Evolutionary conservation across 2,797 vertebrate genomes (phyloP).

Genomic region (Fratercula arctica): DNA sequence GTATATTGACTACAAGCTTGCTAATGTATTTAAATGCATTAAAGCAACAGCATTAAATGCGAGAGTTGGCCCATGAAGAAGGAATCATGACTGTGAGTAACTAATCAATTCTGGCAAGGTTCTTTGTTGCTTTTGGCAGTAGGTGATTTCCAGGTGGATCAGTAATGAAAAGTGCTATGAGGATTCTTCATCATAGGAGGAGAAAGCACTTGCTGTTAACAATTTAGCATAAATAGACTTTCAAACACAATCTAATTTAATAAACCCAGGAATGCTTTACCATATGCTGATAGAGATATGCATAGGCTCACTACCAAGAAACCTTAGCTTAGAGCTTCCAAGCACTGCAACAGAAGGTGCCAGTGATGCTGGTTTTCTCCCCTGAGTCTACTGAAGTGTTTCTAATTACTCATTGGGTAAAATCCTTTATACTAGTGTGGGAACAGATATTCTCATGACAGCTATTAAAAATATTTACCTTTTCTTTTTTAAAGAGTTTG

Average conservation of each 20-base stretch:
- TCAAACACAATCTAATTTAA: background rate
- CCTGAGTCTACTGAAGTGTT: background rate
- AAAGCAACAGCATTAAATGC: background rate
- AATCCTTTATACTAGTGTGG: background rate
- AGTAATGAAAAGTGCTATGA: background rate
- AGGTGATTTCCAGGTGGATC: background rate
- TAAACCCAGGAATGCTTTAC: background rate
- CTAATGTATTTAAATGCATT: background rate
- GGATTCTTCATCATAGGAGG: background rate
- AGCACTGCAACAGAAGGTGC: background rate
- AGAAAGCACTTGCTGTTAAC: background rate
- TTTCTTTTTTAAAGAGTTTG: background rate
- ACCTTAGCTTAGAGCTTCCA: background rate
- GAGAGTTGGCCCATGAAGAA: background rate
- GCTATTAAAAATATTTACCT: background rate
- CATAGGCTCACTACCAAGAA: background rate
- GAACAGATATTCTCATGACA: background rate
- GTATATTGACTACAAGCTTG: background rate
- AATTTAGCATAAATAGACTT: background rate
- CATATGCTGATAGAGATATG: background rate
- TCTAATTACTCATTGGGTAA: background rate
- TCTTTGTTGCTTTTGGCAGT: background rate
- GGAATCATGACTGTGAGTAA: background rate
- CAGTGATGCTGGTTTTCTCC: background rate
- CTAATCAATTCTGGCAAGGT: background rate